Base-by-base conservation (phyloP, 2,888 invertebrate genomes). In the Uropetala carovei region DNA sequence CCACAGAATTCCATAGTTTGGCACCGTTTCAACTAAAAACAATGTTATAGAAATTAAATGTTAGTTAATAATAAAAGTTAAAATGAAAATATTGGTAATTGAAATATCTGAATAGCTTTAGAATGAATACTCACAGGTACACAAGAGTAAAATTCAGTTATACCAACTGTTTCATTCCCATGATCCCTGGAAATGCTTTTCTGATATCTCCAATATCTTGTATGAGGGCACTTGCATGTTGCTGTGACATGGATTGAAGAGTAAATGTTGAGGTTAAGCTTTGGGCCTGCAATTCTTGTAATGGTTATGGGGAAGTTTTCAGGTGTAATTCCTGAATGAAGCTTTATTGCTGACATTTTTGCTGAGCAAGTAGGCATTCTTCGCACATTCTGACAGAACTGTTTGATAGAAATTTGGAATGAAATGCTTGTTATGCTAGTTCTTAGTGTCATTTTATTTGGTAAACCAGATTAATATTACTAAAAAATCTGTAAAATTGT, bases 1-100 rank as follows among this genome's bases (percentile, higher is more conserved):
- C 97, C 97, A 94, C 97, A 97, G 93, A 96, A 96, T 68, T 97
- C 96, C 0, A 95, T 95, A 0, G 95, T 94, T 27, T 95, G 95
- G 94, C 97, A 97, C 68, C 95, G 94, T 10, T 95, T 95, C 93
- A 96, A 94, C 93, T 96, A 94, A 7, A 94, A 93, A 56, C 8
- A 58, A 22, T 14, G 22, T 83, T 11, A 89, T 16, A 56, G 56
- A 83, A 10, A 43, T 83, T 83, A 10, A 57, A 57, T 18, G n/a
- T 83, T 16, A 83, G n/a, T 18, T 43, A 56, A 83, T 30, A 13
- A 82, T 0, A 0, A 27, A 16, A n/a, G 43, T 83, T 11, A 13
- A 9, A 11, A 14, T 14, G 30, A 5, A 30, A 16, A 18, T 43
- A 57, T 57, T 83, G 22, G 13, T n/a, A 81, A 13, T 81, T n/a